Evolutionary conservation across 2,888 invertebrate species (phyloP), one percentile per base, ranked within the genome.

Genomic region (Diadromus collaris): DNA sequence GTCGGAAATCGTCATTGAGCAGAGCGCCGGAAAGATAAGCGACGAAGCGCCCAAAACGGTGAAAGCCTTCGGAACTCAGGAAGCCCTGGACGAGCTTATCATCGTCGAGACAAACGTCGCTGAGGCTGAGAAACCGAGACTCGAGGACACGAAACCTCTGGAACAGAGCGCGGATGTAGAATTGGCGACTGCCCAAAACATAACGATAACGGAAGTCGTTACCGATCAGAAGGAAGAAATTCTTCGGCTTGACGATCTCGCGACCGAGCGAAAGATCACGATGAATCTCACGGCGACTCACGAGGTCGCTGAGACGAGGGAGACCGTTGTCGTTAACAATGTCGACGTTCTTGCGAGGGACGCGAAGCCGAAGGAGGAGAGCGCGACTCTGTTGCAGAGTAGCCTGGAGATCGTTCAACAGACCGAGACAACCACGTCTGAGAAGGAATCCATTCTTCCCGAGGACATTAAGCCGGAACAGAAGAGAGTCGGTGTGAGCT

Each of bases 391-490:
- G 32, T 80, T 90, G 71, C 92, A 92, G 82, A 92, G 91, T 78
- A 88, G 91, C 2, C 85, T 91, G 6, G 91, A 92, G 83, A 89
- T 92, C 79, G 87, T 93, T 1, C 88, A 91, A 74, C 91, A 92
- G 86, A 89, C 88, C 13, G 91, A 93, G 86, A 89, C 92, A 46
- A 90, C 89, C 1, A 77, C 89, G 27, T 92, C 92, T 21, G 93
- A 94, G 85, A 93, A 92, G 81, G 93, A 94, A 90, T 90, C 92
- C 4, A 86, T 89, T 56, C 90, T 92, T 71, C 81, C 83, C n/a
- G 85, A 85, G 48, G 90, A 91, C 71, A 80, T 91, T 9, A 91
- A 90, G 85, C 93, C 93, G 16, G 94, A 93, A 78, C 89, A 89
- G 76, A 95, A 94, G 86, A 90, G 88, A 29, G 92, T 92, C 7